phyloP scores from a whole-genome alignment of 2,888 invertebrate species.

The Dasypogon diadema region DNA sequence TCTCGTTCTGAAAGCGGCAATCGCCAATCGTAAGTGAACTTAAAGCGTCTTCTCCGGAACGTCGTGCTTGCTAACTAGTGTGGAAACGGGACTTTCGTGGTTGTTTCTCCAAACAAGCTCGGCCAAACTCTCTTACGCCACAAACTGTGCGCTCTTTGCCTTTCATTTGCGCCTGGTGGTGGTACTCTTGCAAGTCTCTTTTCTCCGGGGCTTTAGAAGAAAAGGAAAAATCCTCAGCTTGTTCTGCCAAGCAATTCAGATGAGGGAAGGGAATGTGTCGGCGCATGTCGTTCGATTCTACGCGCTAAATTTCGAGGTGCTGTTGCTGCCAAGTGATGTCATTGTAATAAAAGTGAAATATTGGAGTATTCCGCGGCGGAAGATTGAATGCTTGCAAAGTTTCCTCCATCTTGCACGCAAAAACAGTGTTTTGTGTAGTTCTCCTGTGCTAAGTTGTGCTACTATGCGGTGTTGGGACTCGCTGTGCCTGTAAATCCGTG shows the following conservation, averaged over 20 bases:
- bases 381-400: not conserved
- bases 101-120: no score
- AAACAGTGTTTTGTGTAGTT: not conserved
- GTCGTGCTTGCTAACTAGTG: no score
- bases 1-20: no score
- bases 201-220: not conserved
- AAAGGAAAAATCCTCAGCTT: conserved; percentile 1
- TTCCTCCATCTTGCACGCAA: not conserved
- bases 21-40: no score
- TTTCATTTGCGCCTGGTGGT: no score
- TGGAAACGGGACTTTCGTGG: no score
- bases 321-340: conserved; percentile 33
- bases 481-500: not conserved
- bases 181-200: no score
- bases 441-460: not conserved
- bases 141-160: no score
- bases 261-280: conserved; percentile 26
- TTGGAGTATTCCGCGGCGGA: not conserved
- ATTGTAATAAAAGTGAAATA: conserved; percentile 20
- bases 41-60: no score
- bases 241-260: not conserved
- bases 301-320: conserved; percentile 9
- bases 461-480: no score
- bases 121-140: no score
- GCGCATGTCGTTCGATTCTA: conserved; percentile 40